Evolutionary conservation across 2,888 invertebrate genomes (phyloP).

Genomic region (Drosophila macrospina): DNA sequence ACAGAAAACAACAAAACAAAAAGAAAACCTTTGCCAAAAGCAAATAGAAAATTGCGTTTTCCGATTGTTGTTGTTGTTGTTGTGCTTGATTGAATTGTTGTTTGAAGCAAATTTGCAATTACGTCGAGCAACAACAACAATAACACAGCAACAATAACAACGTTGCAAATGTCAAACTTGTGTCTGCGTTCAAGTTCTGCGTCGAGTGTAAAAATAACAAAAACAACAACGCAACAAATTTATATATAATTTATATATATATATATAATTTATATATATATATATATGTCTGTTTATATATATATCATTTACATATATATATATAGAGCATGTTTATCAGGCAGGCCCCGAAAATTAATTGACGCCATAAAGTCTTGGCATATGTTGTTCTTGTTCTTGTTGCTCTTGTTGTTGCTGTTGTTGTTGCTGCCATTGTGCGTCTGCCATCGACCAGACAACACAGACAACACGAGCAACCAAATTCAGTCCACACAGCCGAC

Average conservation of each 20-base stretch:
- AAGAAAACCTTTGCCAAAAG: constrained; percentile 54
- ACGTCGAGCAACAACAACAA: constrained; percentile 18
- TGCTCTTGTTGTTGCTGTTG: constrained; percentile 33
- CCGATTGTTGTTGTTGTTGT: constrained; percentile 23
- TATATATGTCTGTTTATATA: neutral
- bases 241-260: constrained; percentile 13
- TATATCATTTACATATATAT: constrained; percentile 11
- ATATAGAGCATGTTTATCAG: constrained; percentile 28
- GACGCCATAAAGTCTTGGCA: constrained; percentile 75
- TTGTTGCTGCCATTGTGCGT: constrained; percentile 57
- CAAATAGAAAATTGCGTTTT: constrained; percentile 54
- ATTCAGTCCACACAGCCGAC: constrained; percentile 1
- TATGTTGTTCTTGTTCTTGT: constrained; percentile 29
- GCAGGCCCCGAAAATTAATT: constrained; percentile 70
- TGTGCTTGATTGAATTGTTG: constrained; percentile 51
- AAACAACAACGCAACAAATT: neutral
- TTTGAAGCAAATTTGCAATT: constrained; percentile 26
- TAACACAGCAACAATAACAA: constrained; percentile 15
- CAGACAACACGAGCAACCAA: constrained; percentile 24
- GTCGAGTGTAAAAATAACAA: constrained; percentile 19
- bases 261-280: constrained; percentile 12
- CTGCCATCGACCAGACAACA: constrained; percentile 64
- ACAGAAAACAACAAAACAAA: too few species aligned
- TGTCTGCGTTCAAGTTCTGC: constrained; percentile 61
- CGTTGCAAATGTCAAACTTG: constrained; percentile 49